Evolutionary conservation across 1,140 invertebrate genomes (phyloP).

Genomic region (Drosophila melanogaster): Release_6_plus_ISO1_MT NT_033777.3:14943501-14944000

Average conservation of each 20-base stretch:
- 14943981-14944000: conserved; percentile 18
- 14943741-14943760: conserved; percentile 36
- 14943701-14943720: background rate
- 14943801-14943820: conserved; percentile 81
- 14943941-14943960: conserved; percentile 13
- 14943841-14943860: conserved; percentile 34
- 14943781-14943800: conserved; percentile 45
- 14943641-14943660: too few relatives aligned
- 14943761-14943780: conserved; percentile 43
- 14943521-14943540: background rate
- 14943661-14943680: background rate
- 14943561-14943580: background rate
- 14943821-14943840: conserved; percentile 67
- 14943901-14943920: conserved; percentile 28
- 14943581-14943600: too few relatives aligned
- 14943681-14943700: background rate
- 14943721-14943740: conserved; percentile 71
- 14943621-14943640: too few relatives aligned
- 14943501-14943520: background rate
- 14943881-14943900: conserved; percentile 37
- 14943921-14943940: conserved; percentile 22
- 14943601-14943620: too few relatives aligned
- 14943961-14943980: conserved; percentile 18
- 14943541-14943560: background rate
- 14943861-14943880: conserved; percentile 72